Percentiles rank a stretch among this genome's conserved stretches.
phyloP scores from a whole-genome alignment of 2,113 vertebrate genomes.

The Taxidea taxus region DNA sequence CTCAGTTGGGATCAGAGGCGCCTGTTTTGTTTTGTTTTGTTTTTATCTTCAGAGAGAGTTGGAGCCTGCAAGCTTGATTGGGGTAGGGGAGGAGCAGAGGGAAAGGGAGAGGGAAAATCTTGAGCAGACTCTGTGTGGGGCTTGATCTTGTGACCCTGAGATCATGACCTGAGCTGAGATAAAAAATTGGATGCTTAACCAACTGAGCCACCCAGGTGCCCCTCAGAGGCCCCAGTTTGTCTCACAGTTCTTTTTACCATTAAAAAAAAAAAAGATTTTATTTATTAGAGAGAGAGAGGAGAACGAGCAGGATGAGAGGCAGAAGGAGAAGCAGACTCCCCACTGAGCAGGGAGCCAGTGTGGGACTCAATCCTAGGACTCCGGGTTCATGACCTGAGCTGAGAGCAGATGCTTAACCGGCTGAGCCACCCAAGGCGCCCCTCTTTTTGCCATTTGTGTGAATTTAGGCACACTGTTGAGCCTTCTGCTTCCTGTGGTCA shows the following conservation, averaged over 20 bases:
- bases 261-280: background rate
- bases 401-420: background rate
- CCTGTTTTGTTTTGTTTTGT: background rate
- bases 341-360: background rate
- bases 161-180: background rate
- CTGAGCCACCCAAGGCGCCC: background rate
- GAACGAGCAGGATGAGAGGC: background rate
- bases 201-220: background rate
- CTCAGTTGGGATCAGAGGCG: background rate
- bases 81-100: background rate
- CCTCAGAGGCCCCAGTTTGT: no score
- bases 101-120: background rate
- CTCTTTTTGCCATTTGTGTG: background rate
- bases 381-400: background rate
- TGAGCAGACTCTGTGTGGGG: background rate
- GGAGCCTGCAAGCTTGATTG: fast-evolving
- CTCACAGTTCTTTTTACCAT: background rate
- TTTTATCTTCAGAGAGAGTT: background rate
- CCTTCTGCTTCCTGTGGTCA: no score
- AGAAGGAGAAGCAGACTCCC: background rate
- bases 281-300: background rate
- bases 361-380: background rate
- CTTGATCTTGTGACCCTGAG: background rate
- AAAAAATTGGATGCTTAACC: background rate
- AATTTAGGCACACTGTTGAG: background rate